A percentile compares a stretch with the other conserved stretches of the same genome.
These are phyloP conservation scores for Zeuzera pyrina DNA, from an alignment of 2,888 invertebrate genomes.

Conservation along the genomic window DNA sequence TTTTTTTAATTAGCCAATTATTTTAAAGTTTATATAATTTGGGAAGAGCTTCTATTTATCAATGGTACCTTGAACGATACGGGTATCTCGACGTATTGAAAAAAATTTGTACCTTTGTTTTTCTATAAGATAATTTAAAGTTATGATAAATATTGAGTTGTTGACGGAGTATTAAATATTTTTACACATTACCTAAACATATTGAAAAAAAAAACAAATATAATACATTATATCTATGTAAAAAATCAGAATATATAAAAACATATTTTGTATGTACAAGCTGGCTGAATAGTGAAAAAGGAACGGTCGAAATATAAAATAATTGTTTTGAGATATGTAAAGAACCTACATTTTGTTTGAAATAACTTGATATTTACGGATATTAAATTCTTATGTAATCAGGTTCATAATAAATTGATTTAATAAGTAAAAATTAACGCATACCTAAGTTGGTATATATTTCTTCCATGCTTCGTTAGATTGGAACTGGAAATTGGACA, in stretches of 20 bases:
- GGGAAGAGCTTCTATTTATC: conserved; percentile 51
- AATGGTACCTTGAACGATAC: conserved; percentile 40
- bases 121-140: conserved; percentile 64
- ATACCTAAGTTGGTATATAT: too few relatives aligned
- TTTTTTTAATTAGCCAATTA: conserved; percentile 21
- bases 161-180: conserved; percentile 64
- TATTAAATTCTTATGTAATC: too few relatives aligned
- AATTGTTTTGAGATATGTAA: too few relatives aligned
- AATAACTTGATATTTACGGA: too few relatives aligned
- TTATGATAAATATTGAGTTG: conserved; percentile 57
- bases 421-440: too few relatives aligned
- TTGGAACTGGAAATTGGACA: too few relatives aligned
- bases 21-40: conserved; percentile 22
- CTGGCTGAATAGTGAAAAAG: conserved; percentile 27
- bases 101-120: conserved; percentile 60
- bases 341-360: too few relatives aligned
- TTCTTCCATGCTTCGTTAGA: too few relatives aligned
- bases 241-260: conserved; percentile 56
- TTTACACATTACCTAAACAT: conserved; percentile 69
- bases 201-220: conserved; percentile 52
- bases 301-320: too few relatives aligned
- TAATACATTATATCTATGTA: conserved; percentile 55
- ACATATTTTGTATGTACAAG: conserved; percentile 51
- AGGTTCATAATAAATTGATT: too few relatives aligned
- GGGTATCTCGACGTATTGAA: conserved; percentile 28